Conservation (phyloP, 2,888 invertebrate genomes). For the Lasioglossum marginatum region DNA sequence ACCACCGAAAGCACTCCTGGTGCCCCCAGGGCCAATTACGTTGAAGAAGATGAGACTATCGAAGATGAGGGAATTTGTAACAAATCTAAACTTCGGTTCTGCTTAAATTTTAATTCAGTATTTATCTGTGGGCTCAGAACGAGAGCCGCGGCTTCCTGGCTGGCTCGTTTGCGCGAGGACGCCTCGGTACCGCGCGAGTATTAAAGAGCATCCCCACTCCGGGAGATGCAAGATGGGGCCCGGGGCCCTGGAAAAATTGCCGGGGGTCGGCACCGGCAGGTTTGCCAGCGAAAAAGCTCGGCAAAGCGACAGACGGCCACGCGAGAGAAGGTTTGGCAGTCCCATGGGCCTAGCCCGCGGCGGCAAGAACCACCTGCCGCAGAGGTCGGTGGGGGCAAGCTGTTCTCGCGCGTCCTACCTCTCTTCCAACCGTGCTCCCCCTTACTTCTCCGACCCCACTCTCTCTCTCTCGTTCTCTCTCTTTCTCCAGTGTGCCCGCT, state of each 20-base stretch:
- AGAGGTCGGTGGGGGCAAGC: constrained; percentile 76
- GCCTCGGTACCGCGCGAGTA: neutral
- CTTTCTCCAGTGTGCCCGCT: constrained; percentile 9
- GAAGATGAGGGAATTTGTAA: too few relatives aligned
- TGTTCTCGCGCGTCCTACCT: constrained; percentile 63
- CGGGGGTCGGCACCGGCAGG: constrained; percentile 37
- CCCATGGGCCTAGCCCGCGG: constrained; percentile 79
- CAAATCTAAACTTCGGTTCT: too few relatives aligned
- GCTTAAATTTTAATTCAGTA: too few relatives aligned
- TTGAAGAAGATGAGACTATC: too few relatives aligned
- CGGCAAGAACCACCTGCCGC: constrained; percentile 83
- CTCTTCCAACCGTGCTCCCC: constrained; percentile 33
- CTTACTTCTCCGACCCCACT: constrained; percentile 1
- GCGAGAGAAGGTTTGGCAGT: constrained; percentile 75
- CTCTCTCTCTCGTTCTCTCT: constrained; percentile 2
- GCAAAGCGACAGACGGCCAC: constrained; percentile 62
- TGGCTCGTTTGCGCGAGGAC: neutral
- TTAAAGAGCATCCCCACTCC: constrained; percentile 1
- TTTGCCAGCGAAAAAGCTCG: constrained; percentile 42
- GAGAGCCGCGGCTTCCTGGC: too few relatives aligned
- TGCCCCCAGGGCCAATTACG: too few relatives aligned
- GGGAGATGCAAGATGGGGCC: neutral
- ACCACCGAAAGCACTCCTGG: too few relatives aligned
- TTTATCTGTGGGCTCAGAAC: too few relatives aligned
- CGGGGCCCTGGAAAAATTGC: constrained; percentile 33